A percentile compares a stretch with the other conserved stretches of the same genome.
Conservation (phyloP, 2,797 vertebrate genomes). For the Arnoldichthys spilopterus region DNA sequence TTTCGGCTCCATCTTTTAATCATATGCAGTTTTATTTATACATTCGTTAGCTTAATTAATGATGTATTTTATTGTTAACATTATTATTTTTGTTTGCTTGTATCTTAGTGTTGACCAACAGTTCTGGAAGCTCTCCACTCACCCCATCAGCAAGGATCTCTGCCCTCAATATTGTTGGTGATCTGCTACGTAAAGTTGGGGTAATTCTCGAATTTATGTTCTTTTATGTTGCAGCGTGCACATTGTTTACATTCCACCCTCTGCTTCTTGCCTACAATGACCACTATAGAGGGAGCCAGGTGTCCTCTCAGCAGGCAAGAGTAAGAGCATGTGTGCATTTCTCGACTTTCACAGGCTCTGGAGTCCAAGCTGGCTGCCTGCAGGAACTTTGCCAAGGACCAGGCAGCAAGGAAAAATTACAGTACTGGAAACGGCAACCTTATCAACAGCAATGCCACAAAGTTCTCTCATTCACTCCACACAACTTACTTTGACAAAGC, state of each 20-base stretch:
- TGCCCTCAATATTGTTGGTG: slow-evolving; percentile 96
- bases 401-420: slow-evolving; percentile 89
- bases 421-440: slow-evolving; percentile 83
- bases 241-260: slow-evolving; percentile 20
- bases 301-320: slow-evolving; percentile 43
- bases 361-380: slow-evolving; percentile 97
- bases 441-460: slow-evolving; percentile 83
- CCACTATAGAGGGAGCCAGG: slow-evolving; percentile 17
- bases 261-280: neutral
- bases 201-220: slow-evolving; percentile 67
- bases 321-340: slow-evolving; percentile 24
- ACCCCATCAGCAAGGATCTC: slow-evolving; percentile 97
- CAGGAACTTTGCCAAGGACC: slow-evolving; percentile 97
- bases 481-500: slow-evolving; percentile 91
- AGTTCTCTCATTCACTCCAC: slow-evolving; percentile 91
- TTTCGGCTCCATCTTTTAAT: too few relatives aligned
- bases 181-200: slow-evolving; percentile 97
- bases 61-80: neutral
- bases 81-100: neutral
- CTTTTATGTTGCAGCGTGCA: neutral
- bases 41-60: too few relatives aligned
- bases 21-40: too few relatives aligned
- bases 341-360: slow-evolving; percentile 81
- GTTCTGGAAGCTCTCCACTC: slow-evolving; percentile 89
- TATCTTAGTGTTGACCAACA: slow-evolving; percentile 86